Percentiles rank a stretch among this genome's conserved stretches.
Evolutionary conservation across 2,888 invertebrate species (phyloP).

Genomic region (Ariolimax columbianus): DNA sequence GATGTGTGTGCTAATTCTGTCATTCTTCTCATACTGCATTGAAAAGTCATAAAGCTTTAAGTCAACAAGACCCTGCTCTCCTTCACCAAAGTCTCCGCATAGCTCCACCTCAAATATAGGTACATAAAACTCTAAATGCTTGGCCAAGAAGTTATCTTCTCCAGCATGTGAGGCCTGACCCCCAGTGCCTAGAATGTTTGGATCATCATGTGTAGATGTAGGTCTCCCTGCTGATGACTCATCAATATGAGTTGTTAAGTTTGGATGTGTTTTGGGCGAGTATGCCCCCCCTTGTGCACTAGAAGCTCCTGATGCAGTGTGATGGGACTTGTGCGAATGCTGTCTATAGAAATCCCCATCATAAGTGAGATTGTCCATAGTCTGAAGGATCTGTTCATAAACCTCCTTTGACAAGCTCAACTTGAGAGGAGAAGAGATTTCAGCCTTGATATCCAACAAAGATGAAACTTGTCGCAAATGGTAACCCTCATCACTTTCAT

Average conservation of each 20-base stretch:
- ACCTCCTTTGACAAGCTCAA: slow-evolving; percentile 91
- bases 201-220: not conserved
- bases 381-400: slow-evolving; percentile 89
- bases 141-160: slow-evolving; percentile 59
- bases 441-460: slow-evolving; percentile 84
- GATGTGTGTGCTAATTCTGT: slow-evolving; percentile 85
- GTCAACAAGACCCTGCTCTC: slow-evolving; percentile 84
- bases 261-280: not conserved
- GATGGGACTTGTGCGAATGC: not conserved
- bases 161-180: not conserved
- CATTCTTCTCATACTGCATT: slow-evolving; percentile 86
- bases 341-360: slow-evolving; percentile 52
- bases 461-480: slow-evolving; percentile 36
- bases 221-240: not conserved
- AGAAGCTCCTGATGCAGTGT: not conserved
- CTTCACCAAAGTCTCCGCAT: slow-evolving; percentile 75
- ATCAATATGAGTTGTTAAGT: not conserved
- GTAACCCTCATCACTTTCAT: slow-evolving; percentile 13
- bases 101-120: slow-evolving; percentile 75
- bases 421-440: slow-evolving; percentile 90
- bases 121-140: slow-evolving; percentile 72
- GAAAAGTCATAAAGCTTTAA: slow-evolving; percentile 90
- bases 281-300: not conserved
- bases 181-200: not conserved
- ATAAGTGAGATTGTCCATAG: slow-evolving; percentile 75